Evolutionary conservation across 2,113 vertebrate genomes (phyloP).

Genomic region (Chrysochloris asiatica): DNA sequence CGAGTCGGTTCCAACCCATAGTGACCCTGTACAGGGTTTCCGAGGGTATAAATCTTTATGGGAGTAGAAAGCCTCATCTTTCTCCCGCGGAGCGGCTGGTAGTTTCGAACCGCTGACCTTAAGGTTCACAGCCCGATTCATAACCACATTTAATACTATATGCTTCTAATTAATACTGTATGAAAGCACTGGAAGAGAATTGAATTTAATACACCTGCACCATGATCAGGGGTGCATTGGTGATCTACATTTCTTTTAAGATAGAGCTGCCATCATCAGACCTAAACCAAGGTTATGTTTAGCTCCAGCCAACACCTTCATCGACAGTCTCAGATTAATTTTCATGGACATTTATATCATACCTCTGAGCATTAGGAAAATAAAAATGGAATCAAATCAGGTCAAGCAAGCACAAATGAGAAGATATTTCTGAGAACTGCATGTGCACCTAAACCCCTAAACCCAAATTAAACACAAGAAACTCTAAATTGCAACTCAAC

Average conservation of each 20-base stretch:
- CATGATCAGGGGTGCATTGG: neutral
- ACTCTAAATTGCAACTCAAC: constrained; percentile 47
- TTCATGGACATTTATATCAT: constrained; percentile 84
- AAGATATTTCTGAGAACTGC: constrained; percentile 76
- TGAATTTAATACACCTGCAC: neutral
- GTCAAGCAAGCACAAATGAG: constrained; percentile 80
- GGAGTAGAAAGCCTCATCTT: too few relatives aligned
- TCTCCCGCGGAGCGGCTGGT: too few relatives aligned
- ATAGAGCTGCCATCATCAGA: neutral
- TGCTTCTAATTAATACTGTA: neutral
- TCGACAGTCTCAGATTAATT: constrained; percentile 74
- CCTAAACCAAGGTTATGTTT: constrained; percentile 48
- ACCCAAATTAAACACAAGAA: constrained; percentile 70
- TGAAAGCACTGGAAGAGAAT: neutral
- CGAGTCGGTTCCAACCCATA: too few relatives aligned
- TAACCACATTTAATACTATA: too few relatives aligned
- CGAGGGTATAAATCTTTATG: too few relatives aligned
- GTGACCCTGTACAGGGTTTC: too few relatives aligned
- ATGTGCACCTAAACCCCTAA: constrained; percentile 67
- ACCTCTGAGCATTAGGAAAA: constrained; percentile 74
- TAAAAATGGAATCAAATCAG: constrained; percentile 80
- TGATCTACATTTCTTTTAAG: neutral
- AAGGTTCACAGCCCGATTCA: too few relatives aligned
- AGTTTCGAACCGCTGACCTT: too few relatives aligned
- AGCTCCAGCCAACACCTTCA: constrained; percentile 16